Evolutionary conservation across 2,888 invertebrate species (phyloP), one percentile per base, ranked within the genome.

Genomic region (Reticulitermes lucifugus): DNA sequence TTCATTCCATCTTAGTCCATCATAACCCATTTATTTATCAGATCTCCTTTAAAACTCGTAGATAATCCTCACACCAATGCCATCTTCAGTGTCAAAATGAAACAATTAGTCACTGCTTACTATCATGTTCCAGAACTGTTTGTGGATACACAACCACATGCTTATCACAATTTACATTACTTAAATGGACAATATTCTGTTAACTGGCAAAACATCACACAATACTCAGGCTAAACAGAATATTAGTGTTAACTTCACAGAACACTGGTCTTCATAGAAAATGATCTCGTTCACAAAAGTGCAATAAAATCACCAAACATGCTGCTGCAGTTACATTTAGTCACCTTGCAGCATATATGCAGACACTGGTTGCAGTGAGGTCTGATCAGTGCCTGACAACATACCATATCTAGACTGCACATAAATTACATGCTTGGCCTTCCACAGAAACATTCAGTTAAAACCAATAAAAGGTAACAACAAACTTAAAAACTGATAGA

Each of bases 1-100:
- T 80, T 35, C 60, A 35, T 21, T 21, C 0, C 59, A 59, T 60
- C 80, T 25, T 29, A 35, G 14, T 25, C 14, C 60, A 80, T 60
- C 80, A 80, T 60, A 80, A 80, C 80, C 80, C 41, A 46, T 79
- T 79, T 79, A 41, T 46, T 3, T 65, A 25, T 65, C 65, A n/a
- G 2, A 65, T n/a, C n/a, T 65, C 65, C 51, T 60, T 60, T 25
- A 6, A 4, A 25, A 65, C 9, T 25, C 9, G n/a, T n/a, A 65
- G 25, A n/a, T 65, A 65, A n/a, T n/a, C n/a, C 65, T 65, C 65
- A 25, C 25, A 2, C 12, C 7, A 4, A 12, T 65, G 25, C 65
- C 65, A 65, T 10, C 65, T 65, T 7, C 65, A 65, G 25, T 25
- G 25, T n/a, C n/a, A 65, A 60, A 65, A 65, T 65, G 65, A 12